Evolutionary conservation across 2,797 vertebrate genomes (phyloP).

Genomic region (Sebastes diploproa): DNA sequence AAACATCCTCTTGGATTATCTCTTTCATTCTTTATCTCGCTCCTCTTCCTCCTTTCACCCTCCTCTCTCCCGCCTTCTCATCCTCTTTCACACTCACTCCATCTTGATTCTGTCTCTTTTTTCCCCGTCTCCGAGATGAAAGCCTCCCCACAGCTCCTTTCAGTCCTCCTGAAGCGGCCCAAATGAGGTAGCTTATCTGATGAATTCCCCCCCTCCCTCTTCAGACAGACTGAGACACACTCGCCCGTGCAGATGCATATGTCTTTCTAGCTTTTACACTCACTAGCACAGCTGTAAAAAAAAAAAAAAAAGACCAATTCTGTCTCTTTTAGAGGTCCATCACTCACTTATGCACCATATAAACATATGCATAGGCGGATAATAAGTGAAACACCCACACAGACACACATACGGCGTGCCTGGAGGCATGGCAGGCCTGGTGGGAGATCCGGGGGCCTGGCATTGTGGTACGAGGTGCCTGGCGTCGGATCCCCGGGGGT

Average conservation of each 20-base stretch:
- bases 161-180: slow-evolving; percentile 77
- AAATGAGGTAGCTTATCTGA: slow-evolving; percentile 83
- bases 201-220: slow-evolving; percentile 46
- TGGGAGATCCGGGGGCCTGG: slow-evolving; percentile 67
- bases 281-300: slow-evolving; percentile 6
- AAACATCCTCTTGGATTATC: slow-evolving; percentile 79
- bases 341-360: slow-evolving; percentile 23
- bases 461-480: slow-evolving; percentile 58
- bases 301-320: not conserved
- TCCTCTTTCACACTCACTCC: slow-evolving; percentile 72
- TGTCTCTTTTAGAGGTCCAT: slow-evolving; percentile 12
- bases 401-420: slow-evolving; percentile 60
- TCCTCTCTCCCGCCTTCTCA: slow-evolving; percentile 58
- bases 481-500: slow-evolving; percentile 61
- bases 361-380: slow-evolving; percentile 62
- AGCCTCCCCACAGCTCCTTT: slow-evolving; percentile 83
- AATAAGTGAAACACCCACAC: slow-evolving; percentile 53
- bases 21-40: slow-evolving; percentile 71
- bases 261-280: not conserved
- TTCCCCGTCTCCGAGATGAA: slow-evolving; percentile 79
- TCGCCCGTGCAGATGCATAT: not conserved
- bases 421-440: slow-evolving; percentile 63
- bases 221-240: slow-evolving; percentile 28
- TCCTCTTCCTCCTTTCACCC: slow-evolving; percentile 51
- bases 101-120: slow-evolving; percentile 72